Conservation (phyloP, 2,113 vertebrate genomes). For the Ophiodon elongatus region DNA sequence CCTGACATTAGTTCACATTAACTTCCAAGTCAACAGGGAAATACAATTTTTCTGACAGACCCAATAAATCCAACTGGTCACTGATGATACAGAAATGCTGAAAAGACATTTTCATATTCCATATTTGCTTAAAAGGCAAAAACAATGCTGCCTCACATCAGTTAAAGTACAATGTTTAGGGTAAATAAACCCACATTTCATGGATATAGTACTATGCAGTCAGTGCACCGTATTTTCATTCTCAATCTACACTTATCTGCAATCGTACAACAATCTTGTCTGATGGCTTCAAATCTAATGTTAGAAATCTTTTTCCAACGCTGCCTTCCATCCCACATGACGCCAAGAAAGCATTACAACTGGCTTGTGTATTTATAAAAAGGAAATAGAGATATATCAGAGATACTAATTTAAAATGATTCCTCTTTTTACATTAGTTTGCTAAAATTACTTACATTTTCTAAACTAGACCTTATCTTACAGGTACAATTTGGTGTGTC, state of each 20-base stretch:
- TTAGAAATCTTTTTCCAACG: neutral
- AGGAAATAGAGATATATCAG: neutral
- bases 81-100: neutral
- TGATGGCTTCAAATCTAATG: neutral
- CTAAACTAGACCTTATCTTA: neutral
- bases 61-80: neutral
- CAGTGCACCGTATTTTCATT: neutral
- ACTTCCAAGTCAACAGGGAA: neutral
- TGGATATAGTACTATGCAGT: neutral
- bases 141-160: neutral
- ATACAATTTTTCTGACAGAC: neutral
- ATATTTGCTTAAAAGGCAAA: neutral
- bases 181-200: neutral
- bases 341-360: neutral
- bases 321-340: neutral
- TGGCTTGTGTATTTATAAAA: neutral
- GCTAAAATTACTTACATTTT: neutral
- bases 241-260: neutral
- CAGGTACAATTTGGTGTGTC: too few species aligned
- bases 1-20: neutral
- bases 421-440: too few species aligned
- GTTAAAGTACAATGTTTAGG: neutral
- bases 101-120: neutral
- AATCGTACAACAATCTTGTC: neutral
- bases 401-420: too few species aligned